Conservation (phyloP, 1,140 invertebrate genomes). For the Sarcophaga peregrina region DNA sequence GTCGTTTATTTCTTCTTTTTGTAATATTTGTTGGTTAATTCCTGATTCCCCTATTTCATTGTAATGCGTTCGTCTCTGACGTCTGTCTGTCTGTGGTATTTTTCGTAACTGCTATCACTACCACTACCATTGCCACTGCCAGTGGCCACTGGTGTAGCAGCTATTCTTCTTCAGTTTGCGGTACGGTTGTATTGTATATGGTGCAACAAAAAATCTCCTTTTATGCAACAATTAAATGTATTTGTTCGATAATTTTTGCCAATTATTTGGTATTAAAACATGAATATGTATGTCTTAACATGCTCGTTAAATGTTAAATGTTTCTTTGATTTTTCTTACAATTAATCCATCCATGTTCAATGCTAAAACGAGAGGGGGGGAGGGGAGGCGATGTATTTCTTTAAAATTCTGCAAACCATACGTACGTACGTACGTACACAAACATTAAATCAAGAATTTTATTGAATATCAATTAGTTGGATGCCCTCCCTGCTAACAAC, state of each 20-base stretch:
- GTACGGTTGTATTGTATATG: neutral
- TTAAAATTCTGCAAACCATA: neutral
- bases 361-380: neutral
- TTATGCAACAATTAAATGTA: slow-evolving; percentile 41
- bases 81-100: neutral
- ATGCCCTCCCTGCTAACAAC: neutral
- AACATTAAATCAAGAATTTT: neutral
- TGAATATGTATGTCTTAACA: slow-evolving; percentile 37
- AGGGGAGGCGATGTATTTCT: too few species aligned
- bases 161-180: too few species aligned
- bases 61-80: neutral
- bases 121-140: too few species aligned
- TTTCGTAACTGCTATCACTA: neutral
- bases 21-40: neutral
- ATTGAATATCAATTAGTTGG: slow-evolving; percentile 4
- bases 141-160: too few species aligned
- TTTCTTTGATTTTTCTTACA: neutral
- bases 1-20: too few species aligned
- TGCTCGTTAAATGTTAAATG: slow-evolving; percentile 19
- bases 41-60: neutral
- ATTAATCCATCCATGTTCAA: neutral
- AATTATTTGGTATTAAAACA: slow-evolving; percentile 42
- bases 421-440: neutral
- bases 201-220: slow-evolving; percentile 24
- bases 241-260: slow-evolving; percentile 42